Evolutionary conservation across 2,888 invertebrate genomes (phyloP).

Genomic region (Fragum whitleyi): DNA sequence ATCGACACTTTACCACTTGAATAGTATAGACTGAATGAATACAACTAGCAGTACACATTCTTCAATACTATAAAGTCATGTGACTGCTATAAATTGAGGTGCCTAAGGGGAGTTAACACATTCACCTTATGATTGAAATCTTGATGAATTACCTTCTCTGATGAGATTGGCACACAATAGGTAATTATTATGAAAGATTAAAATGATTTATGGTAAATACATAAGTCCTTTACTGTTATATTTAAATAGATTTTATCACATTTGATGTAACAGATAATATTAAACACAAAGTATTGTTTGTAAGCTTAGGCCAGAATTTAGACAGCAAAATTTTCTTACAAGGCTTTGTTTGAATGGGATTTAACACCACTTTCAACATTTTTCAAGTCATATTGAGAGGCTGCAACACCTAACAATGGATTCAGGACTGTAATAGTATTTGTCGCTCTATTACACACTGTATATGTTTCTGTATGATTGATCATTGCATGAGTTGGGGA

Average conservation of each 20-base stretch:
- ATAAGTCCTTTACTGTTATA: conserved; percentile 43
- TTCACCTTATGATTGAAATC: conserved; percentile 34
- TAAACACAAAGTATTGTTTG: no score
- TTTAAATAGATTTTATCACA: conserved; percentile 6
- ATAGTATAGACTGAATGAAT: conserved; percentile 45
- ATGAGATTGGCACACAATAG: conserved; percentile 37
- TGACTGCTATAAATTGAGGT: conserved; percentile 43
- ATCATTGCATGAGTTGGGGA: no score
- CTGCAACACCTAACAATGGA: no score
- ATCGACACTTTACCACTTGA: conserved; percentile 9
- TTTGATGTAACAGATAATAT: not conserved
- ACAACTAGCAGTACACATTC: conserved; percentile 31
- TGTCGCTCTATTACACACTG: no score
- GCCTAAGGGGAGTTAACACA: conserved; percentile 61
- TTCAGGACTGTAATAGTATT: no score
- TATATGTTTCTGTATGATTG: no score
- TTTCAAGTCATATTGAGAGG: no score
- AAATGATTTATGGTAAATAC: conserved; percentile 42
- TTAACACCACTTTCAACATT: no score
- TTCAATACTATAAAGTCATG: conserved; percentile 43
- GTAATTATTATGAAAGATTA: conserved; percentile 39
- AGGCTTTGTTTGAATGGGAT: no score
- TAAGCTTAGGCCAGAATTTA: no score
- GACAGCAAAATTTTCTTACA: no score
- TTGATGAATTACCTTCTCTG: conserved; percentile 50